phyloP scores from a whole-genome alignment of 2,113 vertebrate species.

The Drymodes brunneopygia region DNA sequence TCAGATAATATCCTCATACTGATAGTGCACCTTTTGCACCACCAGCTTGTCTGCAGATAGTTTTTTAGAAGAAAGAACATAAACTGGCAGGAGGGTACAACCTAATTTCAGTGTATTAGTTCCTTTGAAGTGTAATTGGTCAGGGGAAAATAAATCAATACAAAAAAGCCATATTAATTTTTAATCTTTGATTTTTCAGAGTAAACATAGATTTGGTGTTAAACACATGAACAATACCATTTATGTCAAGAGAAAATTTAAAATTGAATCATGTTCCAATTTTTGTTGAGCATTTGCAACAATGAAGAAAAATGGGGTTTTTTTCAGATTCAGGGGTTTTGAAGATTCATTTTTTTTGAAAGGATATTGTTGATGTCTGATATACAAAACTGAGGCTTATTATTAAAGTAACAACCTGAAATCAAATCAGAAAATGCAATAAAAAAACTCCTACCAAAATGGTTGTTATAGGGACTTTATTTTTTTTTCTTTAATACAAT shows the following conservation, averaged over 20 bases:
- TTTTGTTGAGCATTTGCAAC: background rate
- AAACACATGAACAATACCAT: background rate
- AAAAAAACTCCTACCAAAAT: background rate
- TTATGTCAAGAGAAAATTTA: background rate
- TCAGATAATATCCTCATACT: background rate
- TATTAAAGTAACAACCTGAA: background rate
- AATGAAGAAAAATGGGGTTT: fast-evolving
- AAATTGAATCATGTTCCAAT: background rate
- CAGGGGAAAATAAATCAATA: background rate
- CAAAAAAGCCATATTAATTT: background rate
- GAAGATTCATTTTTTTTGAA: background rate
- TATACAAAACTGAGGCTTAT: background rate
- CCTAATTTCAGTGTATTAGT: background rate
- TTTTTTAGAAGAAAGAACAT: background rate
- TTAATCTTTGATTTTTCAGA: background rate
- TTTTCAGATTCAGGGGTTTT: background rate
- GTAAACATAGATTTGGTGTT: background rate
- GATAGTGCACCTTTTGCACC: background rate
- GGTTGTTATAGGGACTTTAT: background rate
- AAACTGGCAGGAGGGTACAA: background rate
- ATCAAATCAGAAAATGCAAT: background rate
- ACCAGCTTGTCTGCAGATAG: background rate
- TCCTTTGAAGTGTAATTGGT: background rate
- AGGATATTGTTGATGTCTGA: background rate
- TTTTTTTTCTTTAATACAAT: background rate